These are phyloP conservation scores for Steinernema hermaphroditum DNA, from an alignment of 2,888 invertebrate species.

Conservation along the genomic window DNA sequence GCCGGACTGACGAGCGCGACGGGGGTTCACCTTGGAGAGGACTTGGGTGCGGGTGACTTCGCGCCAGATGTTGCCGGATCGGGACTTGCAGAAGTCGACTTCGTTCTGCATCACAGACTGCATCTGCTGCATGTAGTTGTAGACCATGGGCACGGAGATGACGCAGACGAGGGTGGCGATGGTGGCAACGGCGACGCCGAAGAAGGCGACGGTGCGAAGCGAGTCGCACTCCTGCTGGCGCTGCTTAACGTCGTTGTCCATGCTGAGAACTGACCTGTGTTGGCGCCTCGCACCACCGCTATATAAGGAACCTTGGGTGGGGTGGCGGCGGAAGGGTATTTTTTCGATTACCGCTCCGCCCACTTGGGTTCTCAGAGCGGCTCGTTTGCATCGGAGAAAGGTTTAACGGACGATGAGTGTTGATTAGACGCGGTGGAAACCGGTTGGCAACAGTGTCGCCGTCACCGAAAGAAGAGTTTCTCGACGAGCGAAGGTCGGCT, in stretches of 20 bases:
- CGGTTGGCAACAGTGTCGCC: neutral
- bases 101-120: slow-evolving; percentile 59
- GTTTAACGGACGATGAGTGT: too few species aligned
- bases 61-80: neutral
- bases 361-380: neutral
- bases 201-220: slow-evolving; percentile 56
- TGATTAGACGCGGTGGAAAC: neutral
- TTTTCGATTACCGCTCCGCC: neutral
- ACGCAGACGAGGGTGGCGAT: slow-evolving; percentile 57
- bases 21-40: slow-evolving; percentile 37
- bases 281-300: neutral
- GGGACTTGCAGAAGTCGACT: slow-evolving; percentile 41
- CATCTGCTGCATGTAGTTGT: slow-evolving; percentile 64
- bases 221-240: slow-evolving; percentile 54
- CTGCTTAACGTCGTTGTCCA: slow-evolving; percentile 44
- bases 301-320: neutral
- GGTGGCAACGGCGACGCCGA: slow-evolving; percentile 57
- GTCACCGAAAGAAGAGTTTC: neutral
- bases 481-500: neutral
- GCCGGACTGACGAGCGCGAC: slow-evolving; percentile 41
- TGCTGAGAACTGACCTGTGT: neutral
- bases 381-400: too few species aligned
- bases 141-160: slow-evolving; percentile 60
- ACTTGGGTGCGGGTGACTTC: slow-evolving; percentile 30
- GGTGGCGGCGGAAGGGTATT: neutral